Evolutionary conservation across 2,113 vertebrate genomes (phyloP).

Genomic region (Patagioenas fasciata): DNA sequence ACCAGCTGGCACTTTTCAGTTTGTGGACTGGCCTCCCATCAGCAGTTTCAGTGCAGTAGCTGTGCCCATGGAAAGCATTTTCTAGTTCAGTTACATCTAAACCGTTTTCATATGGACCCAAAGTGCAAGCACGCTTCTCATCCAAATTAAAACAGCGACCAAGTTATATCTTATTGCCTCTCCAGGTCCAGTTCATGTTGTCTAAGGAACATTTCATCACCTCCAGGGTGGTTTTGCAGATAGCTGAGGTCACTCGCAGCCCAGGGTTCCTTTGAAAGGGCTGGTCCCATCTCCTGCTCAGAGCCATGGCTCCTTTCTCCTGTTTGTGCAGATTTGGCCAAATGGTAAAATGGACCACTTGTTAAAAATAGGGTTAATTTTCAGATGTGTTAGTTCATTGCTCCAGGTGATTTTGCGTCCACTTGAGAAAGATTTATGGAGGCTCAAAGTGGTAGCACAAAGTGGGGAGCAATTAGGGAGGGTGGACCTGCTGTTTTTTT

Average conservation of each 20-base stretch:
- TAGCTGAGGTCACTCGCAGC: background rate
- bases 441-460: background rate
- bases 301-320: background rate
- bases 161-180: background rate
- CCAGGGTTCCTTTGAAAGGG: background rate
- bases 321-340: background rate
- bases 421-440: background rate
- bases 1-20: no score
- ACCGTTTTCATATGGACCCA: background rate
- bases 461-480: background rate
- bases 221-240: background rate
- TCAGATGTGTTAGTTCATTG: background rate
- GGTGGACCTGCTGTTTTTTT: background rate
- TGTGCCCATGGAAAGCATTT: background rate
- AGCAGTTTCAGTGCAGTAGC: background rate
- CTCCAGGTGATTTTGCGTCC: background rate
- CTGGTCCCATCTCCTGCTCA: background rate
- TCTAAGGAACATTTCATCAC: background rate
- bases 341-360: background rate
- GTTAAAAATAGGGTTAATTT: background rate
- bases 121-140: background rate
- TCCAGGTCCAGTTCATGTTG: rapidly evolving
- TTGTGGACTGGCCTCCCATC: no score
- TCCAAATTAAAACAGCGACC: background rate
- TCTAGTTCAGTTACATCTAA: background rate